Conservation (phyloP, 1,140 invertebrate species). For the Eueides isabella region DNA sequence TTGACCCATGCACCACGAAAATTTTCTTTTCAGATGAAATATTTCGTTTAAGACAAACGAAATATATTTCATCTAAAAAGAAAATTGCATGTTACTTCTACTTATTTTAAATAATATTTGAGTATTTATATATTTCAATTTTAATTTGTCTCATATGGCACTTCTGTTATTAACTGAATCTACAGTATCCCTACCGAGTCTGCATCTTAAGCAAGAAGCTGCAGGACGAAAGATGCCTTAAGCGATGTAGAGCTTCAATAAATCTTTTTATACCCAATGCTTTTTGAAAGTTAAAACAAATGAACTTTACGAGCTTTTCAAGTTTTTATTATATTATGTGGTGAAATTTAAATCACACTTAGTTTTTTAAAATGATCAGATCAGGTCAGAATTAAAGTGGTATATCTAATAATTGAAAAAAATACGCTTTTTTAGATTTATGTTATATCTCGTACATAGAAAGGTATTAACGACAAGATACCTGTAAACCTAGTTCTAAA, state of each 20-base stretch:
- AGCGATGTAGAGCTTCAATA: slow-evolving; percentile 20
- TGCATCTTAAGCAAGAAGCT: slow-evolving; percentile 42
- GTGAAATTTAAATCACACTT: slow-evolving; percentile 25
- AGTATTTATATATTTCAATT: no score
- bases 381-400: background rate
- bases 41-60: no score
- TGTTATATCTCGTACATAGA: no score
- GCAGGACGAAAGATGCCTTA: slow-evolving; percentile 30
- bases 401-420: background rate
- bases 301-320: slow-evolving; percentile 28
- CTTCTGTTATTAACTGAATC: slow-evolving; percentile 34
- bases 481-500: no score
- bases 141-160: background rate
- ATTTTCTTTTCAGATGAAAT: no score
- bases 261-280: slow-evolving; percentile 20
- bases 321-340: slow-evolving; percentile 24
- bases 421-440: background rate
- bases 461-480: no score
- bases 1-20: no score
- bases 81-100: no score
- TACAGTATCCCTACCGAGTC: slow-evolving; percentile 40
- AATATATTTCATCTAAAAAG: no score
- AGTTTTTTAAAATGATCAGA: background rate
- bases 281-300: slow-evolving; percentile 11
- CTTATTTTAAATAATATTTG: no score